Evolutionary conservation across 2,113 vertebrate genomes (phyloP).

Genomic region (Polypterus bichir): DNA sequence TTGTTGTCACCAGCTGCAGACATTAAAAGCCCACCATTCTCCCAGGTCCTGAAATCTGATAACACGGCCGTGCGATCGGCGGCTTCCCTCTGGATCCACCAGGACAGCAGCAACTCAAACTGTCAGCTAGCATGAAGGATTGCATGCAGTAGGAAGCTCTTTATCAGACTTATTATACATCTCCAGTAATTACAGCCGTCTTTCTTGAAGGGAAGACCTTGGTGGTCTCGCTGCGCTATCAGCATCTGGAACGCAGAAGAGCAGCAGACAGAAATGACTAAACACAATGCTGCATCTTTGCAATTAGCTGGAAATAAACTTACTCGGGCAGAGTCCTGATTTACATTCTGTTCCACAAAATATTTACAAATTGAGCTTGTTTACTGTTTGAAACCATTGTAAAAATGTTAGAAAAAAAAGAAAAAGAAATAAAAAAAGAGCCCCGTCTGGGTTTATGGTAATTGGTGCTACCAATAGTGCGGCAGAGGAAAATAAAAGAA

Average conservation of each 20-base stretch:
- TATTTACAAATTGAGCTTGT: conserved; percentile 45
- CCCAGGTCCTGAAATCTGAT: neutral
- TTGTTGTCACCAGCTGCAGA: conserved; percentile 10
- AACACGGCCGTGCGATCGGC: neutral
- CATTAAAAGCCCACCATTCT: conserved; percentile 4
- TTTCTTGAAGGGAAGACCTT: conserved; percentile 31
- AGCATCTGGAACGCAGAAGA: conserved; percentile 45
- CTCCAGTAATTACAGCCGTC: conserved; percentile 36
- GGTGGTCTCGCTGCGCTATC: conserved; percentile 52
- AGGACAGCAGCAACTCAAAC: conserved; percentile 12
- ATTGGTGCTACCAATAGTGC: conserved; percentile 39
- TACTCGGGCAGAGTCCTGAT: conserved; percentile 36
- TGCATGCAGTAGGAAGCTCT: conserved; percentile 33
- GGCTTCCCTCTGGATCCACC: neutral
- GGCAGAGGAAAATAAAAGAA: conserved; percentile 6
- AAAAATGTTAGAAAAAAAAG: conserved; percentile 19
- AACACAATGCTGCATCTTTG: conserved; percentile 31
- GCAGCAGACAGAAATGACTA: conserved; percentile 28
- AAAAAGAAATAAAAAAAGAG: conserved; percentile 18
- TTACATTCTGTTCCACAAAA: conserved; percentile 40
- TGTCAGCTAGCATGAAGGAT: conserved; percentile 28
- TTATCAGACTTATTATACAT: conserved; percentile 44
- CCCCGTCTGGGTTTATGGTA: conserved; percentile 40
- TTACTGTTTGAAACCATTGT: conserved; percentile 34
- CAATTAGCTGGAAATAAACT: conserved; percentile 58